Conservation (phyloP, 1,140 invertebrate species). For the Streblospio benedicti region DNA sequence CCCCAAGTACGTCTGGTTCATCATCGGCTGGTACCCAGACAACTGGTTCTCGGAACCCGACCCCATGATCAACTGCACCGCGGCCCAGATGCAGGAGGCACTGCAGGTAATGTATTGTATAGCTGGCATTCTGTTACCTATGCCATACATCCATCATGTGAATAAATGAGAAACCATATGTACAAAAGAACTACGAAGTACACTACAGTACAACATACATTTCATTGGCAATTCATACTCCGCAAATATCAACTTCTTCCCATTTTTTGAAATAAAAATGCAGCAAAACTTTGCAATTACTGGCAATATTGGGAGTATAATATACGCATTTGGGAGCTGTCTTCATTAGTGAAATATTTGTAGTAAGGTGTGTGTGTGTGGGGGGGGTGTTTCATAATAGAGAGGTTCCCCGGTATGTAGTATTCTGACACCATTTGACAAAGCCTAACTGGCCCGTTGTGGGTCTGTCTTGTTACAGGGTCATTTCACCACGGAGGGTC, state of each 20-base stretch:
- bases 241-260: too few relatives aligned
- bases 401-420: background rate
- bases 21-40: conserved; percentile 99
- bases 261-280: too few relatives aligned
- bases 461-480: background rate
- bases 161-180: too few relatives aligned
- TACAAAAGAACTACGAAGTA: too few relatives aligned
- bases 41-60: conserved; percentile 90
- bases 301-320: too few relatives aligned
- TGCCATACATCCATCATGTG: too few relatives aligned
- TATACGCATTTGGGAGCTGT: background rate
- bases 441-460: background rate
- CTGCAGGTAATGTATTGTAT: too few relatives aligned
- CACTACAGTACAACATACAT: too few relatives aligned
- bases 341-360: background rate
- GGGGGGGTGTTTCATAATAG: background rate
- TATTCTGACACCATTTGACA: background rate
- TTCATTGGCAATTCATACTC: too few relatives aligned
- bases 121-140: too few relatives aligned
- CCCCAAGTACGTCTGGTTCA: conserved; percentile 96
- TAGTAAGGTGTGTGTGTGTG: background rate
- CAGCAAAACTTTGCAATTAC: too few relatives aligned
- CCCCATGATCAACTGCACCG: conserved; percentile 82
- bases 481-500: conserved; percentile 83
- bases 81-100: conserved; percentile 80